A percentile compares a stretch with the other conserved stretches of the same genome.
Conservation (phyloP, 2,797 vertebrate genomes). For the Miichthys miiuy region DNA sequence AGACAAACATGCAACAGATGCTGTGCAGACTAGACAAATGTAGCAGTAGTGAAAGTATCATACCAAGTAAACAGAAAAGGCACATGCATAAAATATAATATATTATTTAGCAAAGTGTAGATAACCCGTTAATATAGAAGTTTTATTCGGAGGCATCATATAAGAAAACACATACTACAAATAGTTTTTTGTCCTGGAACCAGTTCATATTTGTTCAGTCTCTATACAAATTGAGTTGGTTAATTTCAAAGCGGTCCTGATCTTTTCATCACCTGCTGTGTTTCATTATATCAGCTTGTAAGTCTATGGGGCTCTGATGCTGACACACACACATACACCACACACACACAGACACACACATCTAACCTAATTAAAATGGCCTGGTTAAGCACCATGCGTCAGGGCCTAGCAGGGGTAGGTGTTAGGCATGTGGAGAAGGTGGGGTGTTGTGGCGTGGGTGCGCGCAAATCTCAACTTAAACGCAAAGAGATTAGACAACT, state of each 20-base stretch:
- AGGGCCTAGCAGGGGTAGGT: constrained; percentile 71
- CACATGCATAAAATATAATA: not conserved
- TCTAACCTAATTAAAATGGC: constrained; percentile 89
- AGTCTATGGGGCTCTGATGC: constrained; percentile 43
- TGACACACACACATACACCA: constrained; percentile 39
- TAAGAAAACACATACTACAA: not conserved
- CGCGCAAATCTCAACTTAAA: constrained; percentile 92
- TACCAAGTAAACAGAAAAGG: not conserved
- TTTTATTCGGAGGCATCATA: not conserved
- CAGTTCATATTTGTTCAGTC: constrained; percentile 16
- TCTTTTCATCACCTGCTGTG: constrained; percentile 67
- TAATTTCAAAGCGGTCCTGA: constrained; percentile 61
- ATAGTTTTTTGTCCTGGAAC: constrained; percentile 9
- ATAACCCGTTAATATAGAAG: not conserved
- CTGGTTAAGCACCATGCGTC: constrained; percentile 84
- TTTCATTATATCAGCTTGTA: constrained; percentile 72
- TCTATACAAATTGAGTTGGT: constrained; percentile 23
- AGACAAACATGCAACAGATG: not conserved
- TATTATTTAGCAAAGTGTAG: not conserved
- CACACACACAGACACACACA: constrained; percentile 46
- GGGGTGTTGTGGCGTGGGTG: constrained; percentile 63
- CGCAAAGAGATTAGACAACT: constrained; percentile 96
- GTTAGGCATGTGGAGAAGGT: constrained; percentile 83
- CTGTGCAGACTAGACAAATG: not conserved
- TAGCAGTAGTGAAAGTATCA: not conserved